Conservation (phyloP, 2,888 invertebrate genomes). For the Ochropacha duplaris region DNA sequence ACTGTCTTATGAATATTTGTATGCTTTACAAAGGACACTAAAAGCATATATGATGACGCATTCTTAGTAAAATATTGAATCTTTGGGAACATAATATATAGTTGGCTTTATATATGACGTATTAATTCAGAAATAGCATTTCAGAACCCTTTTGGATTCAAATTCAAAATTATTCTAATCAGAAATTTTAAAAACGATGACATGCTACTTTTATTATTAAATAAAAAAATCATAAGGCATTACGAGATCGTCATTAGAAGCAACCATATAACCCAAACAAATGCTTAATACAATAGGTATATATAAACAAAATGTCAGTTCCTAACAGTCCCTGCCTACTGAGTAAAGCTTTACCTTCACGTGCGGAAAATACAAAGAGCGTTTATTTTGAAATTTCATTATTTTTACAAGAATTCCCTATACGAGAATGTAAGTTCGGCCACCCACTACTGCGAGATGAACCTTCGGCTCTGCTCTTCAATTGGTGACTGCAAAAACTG, state of each 20-base stretch:
- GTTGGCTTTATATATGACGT: background rate
- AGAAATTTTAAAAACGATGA: too few relatives aligned
- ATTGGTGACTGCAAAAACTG: constrained; percentile 80
- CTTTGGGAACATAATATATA: background rate
- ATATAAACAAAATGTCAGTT: too few relatives aligned
- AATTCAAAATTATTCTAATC: too few relatives aligned
- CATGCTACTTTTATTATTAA: too few relatives aligned
- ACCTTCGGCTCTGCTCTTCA: constrained; percentile 60
- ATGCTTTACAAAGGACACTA: constrained; percentile 4
- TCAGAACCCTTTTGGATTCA: too few relatives aligned
- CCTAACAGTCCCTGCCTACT: too few relatives aligned
- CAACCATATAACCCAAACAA: background rate
- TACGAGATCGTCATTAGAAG: background rate
- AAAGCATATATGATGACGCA: constrained; percentile 2
- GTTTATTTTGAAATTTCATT: background rate
- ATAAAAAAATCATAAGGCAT: too few relatives aligned
- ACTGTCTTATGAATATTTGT: constrained; percentile 8
- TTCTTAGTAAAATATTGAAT: background rate
- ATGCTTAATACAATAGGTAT: background rate
- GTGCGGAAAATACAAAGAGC: background rate
- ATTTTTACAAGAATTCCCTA: constrained; percentile 12
- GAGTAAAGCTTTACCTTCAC: background rate
- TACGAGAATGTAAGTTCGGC: constrained; percentile 37
- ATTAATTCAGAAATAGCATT: background rate
- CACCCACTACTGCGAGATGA: constrained; percentile 63